phyloP scores from a whole-genome alignment of 2,888 invertebrate species.

The Anthophora plumipes region DNA sequence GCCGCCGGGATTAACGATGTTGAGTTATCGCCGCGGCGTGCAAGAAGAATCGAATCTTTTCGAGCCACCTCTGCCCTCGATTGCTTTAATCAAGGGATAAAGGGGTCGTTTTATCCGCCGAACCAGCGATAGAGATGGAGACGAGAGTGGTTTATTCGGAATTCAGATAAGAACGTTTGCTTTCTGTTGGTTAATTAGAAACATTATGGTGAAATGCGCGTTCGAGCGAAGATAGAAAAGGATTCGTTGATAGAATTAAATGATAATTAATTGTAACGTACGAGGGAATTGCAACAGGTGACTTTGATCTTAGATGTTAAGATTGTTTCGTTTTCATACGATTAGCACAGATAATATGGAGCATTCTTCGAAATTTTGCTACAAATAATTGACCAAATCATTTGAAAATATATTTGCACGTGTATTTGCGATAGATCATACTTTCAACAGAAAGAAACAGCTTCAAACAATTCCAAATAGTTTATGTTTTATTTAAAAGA shows the following conservation, averaged over 20 bases:
- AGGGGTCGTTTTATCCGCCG: background rate
- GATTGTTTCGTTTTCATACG: no score
- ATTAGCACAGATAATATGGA: no score
- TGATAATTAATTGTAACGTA: no score
- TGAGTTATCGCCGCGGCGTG: conserved; percentile 79
- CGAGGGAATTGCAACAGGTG: no score
- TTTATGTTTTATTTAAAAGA: no score
- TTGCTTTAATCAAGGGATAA: conserved; percentile 42
- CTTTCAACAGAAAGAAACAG: background rate
- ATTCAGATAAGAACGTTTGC: background rate
- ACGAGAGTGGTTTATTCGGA: background rate
- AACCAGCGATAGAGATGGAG: background rate
- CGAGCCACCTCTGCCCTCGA: conserved; percentile 19
- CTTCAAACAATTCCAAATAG: conserved; percentile 4
- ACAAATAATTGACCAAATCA: no score
- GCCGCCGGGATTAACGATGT: conserved; percentile 83
- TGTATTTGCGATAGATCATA: background rate
- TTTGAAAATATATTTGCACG: no score
- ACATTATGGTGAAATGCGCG: background rate
- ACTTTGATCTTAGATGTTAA: no score
- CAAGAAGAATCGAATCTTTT: conserved; percentile 30
- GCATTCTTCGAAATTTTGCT: no score
- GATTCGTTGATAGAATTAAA: no score
- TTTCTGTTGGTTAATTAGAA: background rate
- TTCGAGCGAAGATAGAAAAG: background rate